Base-by-base conservation (phyloP, 2,888 invertebrate species). In the Gnatocerus cornutus region DNA sequence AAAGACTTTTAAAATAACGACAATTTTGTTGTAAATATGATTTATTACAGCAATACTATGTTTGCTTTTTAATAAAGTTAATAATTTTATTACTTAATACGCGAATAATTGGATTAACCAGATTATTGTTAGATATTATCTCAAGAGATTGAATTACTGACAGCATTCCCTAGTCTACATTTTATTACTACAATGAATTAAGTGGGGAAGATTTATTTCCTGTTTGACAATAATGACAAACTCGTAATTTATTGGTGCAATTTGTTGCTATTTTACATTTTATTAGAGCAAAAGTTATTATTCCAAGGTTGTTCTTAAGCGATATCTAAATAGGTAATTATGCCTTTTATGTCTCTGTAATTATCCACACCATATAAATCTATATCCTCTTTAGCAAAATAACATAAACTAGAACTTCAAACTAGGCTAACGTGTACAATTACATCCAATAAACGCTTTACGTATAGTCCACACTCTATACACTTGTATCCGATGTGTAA, bases 11-110 rank as follows among this genome's bases (percentile, higher is more conserved):
- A 29, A 27, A 50, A 27, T 29, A 50, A 29, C 29, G n/a, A 29
- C 48, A 29, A n/a, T 29, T 29, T 50, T 50, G 10, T 50, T 50
- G 10, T 50, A 10, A 21, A 50, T 50, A 27, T 50, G 48, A 50
- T 50, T 50, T 50, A 50, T 50, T 50, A 12, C 10, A 10, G 48
- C 48, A 50, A 29, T 50, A 50, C 9, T 41, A 1, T 27, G 9
- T 46, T 14, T 16, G 13, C 21, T 46, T 46, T 46, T 46, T 50
- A 27, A 29, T 27, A 50, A 21, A 14, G 9, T 50, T 50, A 50
- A 27, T 50, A 21, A 50, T 5, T 21, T 50, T 50, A 50, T 46
- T 10, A 50, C 29, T 50, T 50, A 50, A n/a, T 3, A 29, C 29
- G 16, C n/a, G 21, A 29, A 50, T 10, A 8, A 3, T 16, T 29